Evolutionary conservation across 2,888 invertebrate species (phyloP), one percentile per base, ranked within the genome.

Genomic region (Timema podura): DNA sequence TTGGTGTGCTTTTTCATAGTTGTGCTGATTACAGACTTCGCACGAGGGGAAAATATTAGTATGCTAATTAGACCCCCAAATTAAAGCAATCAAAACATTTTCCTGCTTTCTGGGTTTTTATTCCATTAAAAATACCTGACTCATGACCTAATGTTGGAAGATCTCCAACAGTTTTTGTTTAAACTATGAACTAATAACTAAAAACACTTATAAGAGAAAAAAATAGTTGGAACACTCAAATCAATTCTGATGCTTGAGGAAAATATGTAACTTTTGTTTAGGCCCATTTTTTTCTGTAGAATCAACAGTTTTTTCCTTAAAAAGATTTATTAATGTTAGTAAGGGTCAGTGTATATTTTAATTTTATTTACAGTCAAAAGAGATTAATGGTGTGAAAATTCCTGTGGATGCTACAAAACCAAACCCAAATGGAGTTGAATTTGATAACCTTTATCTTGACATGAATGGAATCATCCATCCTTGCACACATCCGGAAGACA

Each of bases 391-490:
- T 57, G 87, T 87, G 47, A 85, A 86, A 65, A 85, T 93, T 47
- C 91, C 93, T 51, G 87, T 91, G 47, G 93, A 98, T 82, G 85
- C 92, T 1, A 88, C 92, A 0, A 84, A 92, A 76, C 92, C 96
- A 1, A 99, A 99, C 86, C 98, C 98, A 8, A 99, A 98, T 86
- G 93, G 90, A 44, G 85, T 96, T 8, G 96, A 97, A 83, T 99
- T 99, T 85, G 99, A 99, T 82, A 99, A 99, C 82, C 83, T 98
- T 8, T 99, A 99, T 81, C 83, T 99, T 79, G 99, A 99, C 79
- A 99, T 99, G 99, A 99, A 99, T 80, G 99, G 99, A 0, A 99
- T 99, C 75, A 99, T 99, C 77, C 99, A 99, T 84, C 98, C 98
- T 0, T 99, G 99, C 80, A 98, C 98, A 9, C 99, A 99, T 88